These are phyloP conservation scores for Himalopsyche phryganea DNA, from an alignment of 1,140 invertebrate species.

Conservation along the genomic window DNA sequence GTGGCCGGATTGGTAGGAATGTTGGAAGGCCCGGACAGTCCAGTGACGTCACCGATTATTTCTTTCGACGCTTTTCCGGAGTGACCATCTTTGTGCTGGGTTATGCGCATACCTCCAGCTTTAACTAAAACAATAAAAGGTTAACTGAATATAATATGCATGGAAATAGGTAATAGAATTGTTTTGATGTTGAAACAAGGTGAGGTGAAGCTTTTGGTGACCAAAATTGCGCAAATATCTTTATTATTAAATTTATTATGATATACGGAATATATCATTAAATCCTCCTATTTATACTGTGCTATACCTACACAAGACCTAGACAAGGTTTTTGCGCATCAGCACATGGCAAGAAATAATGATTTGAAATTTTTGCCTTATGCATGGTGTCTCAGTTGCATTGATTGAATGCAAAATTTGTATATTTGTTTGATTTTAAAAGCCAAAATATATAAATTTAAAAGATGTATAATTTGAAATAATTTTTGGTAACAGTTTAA, in stretches of 20 bases:
- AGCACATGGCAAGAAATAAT: too few species aligned
- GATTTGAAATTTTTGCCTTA: too few species aligned
- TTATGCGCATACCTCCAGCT: constrained; percentile 88
- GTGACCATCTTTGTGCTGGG: constrained; percentile 75
- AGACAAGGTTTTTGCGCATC: too few species aligned
- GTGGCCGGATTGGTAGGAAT: constrained; percentile 71
- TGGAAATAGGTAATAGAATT: neutral
- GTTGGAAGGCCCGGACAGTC: constrained; percentile 48
- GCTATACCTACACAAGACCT: too few species aligned
- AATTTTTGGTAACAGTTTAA: too few species aligned
- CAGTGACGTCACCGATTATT: constrained; percentile 44
- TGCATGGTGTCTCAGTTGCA: too few species aligned
- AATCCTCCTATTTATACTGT: constrained; percentile 12
- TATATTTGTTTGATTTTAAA: too few species aligned
- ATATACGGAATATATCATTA: neutral
- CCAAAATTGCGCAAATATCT: neutral
- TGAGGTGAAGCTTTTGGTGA: neutral
- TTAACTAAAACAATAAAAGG: constrained; percentile 64
- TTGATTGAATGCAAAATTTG: too few species aligned
- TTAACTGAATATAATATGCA: constrained; percentile 7
- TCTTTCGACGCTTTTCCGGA: constrained; percentile 60
- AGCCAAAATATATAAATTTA: too few species aligned
- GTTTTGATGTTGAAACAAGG: neutral
- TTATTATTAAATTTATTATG: neutral
- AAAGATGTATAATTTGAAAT: too few species aligned